Evolutionary conservation across 2,888 invertebrate species (phyloP).

Genomic region (Drosophila engyochracea): DNA sequence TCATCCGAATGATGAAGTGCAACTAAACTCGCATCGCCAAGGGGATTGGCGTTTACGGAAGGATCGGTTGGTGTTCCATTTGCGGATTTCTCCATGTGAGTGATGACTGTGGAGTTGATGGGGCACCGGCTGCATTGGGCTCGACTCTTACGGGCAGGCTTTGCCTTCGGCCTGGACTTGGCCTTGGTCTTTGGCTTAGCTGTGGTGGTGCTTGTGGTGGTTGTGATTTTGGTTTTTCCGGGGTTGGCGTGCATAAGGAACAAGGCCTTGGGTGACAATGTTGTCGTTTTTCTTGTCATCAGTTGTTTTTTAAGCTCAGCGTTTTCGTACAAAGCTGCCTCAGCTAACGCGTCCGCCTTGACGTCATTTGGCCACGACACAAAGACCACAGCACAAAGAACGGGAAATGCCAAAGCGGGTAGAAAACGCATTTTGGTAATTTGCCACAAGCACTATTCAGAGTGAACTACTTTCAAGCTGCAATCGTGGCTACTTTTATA

Average conservation of each 20-base stretch:
- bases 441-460: constrained; percentile 10
- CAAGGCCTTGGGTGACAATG: constrained; percentile 45
- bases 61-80: background rate
- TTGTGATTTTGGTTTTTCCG: background rate
- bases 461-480: constrained; percentile 29
- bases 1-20: background rate
- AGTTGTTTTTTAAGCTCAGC: background rate
- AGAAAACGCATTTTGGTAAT: constrained; percentile 36
- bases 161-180: constrained; percentile 5
- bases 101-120: constrained; percentile 9
- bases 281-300: constrained; percentile 10
- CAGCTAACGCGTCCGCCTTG: constrained; percentile 7
- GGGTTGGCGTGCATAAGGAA: constrained; percentile 40
- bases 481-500: constrained; percentile 39
- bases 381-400: constrained; percentile 12
- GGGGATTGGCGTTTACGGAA: background rate
- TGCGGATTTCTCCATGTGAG: background rate
- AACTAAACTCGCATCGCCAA: background rate
- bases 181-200: background rate
- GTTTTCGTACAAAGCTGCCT: background rate
- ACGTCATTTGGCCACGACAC: background rate
- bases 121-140: background rate
- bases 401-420: constrained; percentile 6
- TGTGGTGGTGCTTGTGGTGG: background rate
- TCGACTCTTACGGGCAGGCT: background rate